Conservation (phyloP, 2,888 invertebrate species). For the Apotomis betuletana region DNA sequence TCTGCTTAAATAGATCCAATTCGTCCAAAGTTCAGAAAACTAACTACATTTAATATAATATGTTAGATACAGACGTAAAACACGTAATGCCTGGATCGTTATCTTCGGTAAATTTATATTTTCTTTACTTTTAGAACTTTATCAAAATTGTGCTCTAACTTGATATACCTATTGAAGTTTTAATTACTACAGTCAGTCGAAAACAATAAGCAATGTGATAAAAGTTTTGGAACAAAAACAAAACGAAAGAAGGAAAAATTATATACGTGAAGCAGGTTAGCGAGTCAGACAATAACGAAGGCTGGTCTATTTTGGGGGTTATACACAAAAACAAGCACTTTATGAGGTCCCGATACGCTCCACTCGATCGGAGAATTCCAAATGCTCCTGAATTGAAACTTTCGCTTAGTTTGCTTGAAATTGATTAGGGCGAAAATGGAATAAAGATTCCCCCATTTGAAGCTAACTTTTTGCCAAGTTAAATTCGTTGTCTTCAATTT, state of each 20-base stretch:
- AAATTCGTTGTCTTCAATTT: conserved; percentile 43
- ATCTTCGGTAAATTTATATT: too few species aligned
- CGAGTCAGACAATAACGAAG: conserved; percentile 21
- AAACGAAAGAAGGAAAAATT: neutral
- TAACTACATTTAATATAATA: too few species aligned
- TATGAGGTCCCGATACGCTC: conserved; percentile 48
- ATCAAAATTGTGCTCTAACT: too few species aligned
- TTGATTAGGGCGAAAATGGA: conserved; percentile 65
- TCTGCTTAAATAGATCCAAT: too few species aligned
- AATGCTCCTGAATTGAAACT: conserved; percentile 68
- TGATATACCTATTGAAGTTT: too few species aligned
- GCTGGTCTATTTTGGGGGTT: conserved; percentile 25
- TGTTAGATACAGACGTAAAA: too few species aligned
- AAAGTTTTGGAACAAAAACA: neutral
- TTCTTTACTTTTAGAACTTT: too few species aligned
- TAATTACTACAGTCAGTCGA: neutral
- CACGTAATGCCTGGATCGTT: too few species aligned
- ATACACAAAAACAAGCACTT: conserved; percentile 49
- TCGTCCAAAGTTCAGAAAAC: too few species aligned
- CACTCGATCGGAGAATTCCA: conserved; percentile 52
- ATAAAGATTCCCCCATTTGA: conserved; percentile 51
- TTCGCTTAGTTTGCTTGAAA: conserved; percentile 67
- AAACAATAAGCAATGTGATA: neutral
- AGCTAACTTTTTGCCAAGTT: conserved; percentile 44
- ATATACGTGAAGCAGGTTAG: conserved; percentile 9